Conservation (phyloP, 1,140 invertebrate species). For the Hylaeus anthracinus region DNA sequence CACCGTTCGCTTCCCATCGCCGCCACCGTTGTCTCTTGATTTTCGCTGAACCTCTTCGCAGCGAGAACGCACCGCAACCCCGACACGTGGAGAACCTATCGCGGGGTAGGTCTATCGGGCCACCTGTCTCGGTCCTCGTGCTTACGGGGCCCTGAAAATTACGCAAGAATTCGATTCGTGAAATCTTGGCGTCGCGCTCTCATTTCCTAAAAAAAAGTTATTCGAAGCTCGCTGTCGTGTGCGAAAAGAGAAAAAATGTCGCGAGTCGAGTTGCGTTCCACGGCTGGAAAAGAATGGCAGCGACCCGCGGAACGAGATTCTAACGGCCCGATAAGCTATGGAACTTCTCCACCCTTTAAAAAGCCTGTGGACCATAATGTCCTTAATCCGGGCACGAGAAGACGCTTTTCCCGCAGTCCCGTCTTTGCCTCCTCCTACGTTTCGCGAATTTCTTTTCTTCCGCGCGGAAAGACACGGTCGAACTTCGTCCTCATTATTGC, state of each 20-base stretch:
- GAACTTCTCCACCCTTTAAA: conserved; percentile 35
- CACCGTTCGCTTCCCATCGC: neutral
- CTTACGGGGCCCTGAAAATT: no score
- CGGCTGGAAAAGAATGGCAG: conserved; percentile 36
- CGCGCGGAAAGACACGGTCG: conserved; percentile 45
- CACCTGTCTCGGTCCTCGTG: no score
- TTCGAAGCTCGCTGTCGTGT: neutral
- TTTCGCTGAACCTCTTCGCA: conserved; percentile 15
- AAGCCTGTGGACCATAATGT: conserved; percentile 45
- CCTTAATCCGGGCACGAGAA: conserved; percentile 51
- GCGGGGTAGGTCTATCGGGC: no score
- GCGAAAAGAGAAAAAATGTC: neutral
- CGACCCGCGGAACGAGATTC: conserved; percentile 47
- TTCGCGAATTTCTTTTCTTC: conserved; percentile 47
- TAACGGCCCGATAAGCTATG: conserved; percentile 56
- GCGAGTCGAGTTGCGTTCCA: neutral
- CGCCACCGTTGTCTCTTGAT: conserved; percentile 16
- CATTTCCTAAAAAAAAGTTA: neutral
- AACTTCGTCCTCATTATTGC: conserved; percentile 59
- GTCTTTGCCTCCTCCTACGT: neutral
- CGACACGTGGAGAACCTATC: conserved; percentile 3
- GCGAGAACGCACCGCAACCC: conserved; percentile 28
- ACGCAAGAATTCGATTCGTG: no score
- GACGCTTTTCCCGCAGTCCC: conserved; percentile 34
- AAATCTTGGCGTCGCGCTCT: no score